A percentile compares a stretch with the other conserved stretches of the same genome.
These are phyloP conservation scores for Stegostoma tigrinum DNA, from an alignment of 2,113 vertebrate species.

Conservation along the genomic window DNA sequence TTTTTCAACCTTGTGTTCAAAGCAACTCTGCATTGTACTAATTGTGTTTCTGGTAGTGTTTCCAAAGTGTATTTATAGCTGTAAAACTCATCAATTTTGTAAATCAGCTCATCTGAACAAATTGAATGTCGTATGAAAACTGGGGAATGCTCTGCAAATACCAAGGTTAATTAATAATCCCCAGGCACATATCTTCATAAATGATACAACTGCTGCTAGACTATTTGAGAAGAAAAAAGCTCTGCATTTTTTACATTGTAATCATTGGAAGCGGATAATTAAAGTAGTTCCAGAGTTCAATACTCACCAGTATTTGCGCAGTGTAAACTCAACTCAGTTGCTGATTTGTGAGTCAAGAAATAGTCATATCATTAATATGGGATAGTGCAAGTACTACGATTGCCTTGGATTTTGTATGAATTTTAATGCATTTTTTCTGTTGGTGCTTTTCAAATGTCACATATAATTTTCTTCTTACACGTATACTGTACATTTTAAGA, in stretches of 20 bases:
- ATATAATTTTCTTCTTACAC: slow-evolving; percentile 34
- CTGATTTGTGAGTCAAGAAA: slow-evolving; percentile 28
- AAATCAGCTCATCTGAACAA: slow-evolving; percentile 36
- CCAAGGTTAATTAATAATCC: slow-evolving; percentile 38
- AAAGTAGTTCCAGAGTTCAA: slow-evolving; percentile 31
- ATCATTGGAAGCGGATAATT: slow-evolving; percentile 23
- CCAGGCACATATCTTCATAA: slow-evolving; percentile 35
- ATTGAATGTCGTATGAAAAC: slow-evolving; percentile 32
- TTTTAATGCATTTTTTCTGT: slow-evolving; percentile 14
- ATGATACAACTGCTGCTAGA: slow-evolving; percentile 24
- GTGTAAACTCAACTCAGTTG: neutral
- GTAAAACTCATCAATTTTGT: slow-evolving; percentile 35
- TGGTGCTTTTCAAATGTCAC: slow-evolving; percentile 35
- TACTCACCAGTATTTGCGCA: neutral
- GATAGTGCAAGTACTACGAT: neutral
- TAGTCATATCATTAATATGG: slow-evolving; percentile 18
- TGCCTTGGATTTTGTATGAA: slow-evolving; percentile 14
- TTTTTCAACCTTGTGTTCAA: slow-evolving; percentile 32
- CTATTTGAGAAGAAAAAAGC: neutral
- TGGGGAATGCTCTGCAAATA: slow-evolving; percentile 33
- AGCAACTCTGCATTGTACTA: neutral
- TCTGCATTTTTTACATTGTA: neutral
- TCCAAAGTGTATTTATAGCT: slow-evolving; percentile 21
- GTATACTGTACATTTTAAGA: neutral
- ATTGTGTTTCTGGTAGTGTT: slow-evolving; percentile 3